phyloP scores from a whole-genome alignment of 2,113 vertebrate genomes.

The Nothobranchius furzeri region DNA sequence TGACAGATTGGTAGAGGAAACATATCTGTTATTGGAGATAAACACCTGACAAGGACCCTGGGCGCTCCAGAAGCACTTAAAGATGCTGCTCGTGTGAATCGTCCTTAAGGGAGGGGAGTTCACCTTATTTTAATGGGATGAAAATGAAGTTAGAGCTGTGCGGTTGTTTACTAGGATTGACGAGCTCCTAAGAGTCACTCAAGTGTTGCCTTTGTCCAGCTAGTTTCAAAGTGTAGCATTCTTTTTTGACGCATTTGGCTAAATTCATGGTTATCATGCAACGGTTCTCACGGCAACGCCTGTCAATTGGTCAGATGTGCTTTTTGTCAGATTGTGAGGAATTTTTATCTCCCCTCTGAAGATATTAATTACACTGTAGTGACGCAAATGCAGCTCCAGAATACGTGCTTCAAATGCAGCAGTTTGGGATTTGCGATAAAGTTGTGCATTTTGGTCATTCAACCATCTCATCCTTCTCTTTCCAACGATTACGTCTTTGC shows the following conservation, averaged over 20 bases:
- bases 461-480: constrained; percentile 13
- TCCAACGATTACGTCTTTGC: constrained; percentile 48
- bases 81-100: constrained; percentile 20
- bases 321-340: constrained; percentile 52
- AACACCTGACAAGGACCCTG: constrained; percentile 26
- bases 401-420: constrained; percentile 33
- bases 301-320: constrained; percentile 40
- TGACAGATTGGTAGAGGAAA: constrained; percentile 6
- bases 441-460: constrained; percentile 2
- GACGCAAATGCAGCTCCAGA: constrained; percentile 61
- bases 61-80: constrained; percentile 43
- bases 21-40: constrained; percentile 26
- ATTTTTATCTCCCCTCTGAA: constrained; percentile 54
- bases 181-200: constrained; percentile 4
- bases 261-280: constrained; percentile 40
- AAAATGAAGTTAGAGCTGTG: constrained; percentile 1
- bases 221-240: constrained; percentile 33
- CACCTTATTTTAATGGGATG: neutral
- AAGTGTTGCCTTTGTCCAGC: constrained; percentile 4
- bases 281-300: constrained; percentile 47
- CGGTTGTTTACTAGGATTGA: constrained; percentile 18
- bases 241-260: constrained; percentile 46
- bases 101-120: constrained; percentile 7
- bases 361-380: constrained; percentile 46
- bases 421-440: neutral